Evolutionary conservation across 2,113 vertebrate species (phyloP).

Genomic region (Thamnophis sirtalis): DNA sequence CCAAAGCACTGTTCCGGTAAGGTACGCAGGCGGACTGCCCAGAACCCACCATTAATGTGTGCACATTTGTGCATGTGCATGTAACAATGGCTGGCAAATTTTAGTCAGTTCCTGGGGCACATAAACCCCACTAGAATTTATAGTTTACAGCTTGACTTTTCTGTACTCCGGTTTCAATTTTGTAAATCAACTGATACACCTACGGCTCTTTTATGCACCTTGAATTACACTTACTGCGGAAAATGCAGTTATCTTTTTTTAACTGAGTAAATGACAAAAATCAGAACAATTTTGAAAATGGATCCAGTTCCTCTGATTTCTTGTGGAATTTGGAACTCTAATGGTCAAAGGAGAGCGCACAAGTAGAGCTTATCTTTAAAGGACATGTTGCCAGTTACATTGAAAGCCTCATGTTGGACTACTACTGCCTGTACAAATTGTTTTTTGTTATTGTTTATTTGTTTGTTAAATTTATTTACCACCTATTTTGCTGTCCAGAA

Average conservation of each 20-base stretch:
- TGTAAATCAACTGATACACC: neutral
- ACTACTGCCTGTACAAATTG: neutral
- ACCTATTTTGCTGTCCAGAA: too few species aligned
- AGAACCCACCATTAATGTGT: neutral
- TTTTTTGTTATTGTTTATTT: too few species aligned
- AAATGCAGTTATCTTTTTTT: neutral
- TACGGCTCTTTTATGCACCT: neutral
- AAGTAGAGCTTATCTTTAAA: neutral
- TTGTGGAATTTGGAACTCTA: neutral
- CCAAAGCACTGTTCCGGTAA: too few species aligned
- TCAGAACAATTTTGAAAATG: neutral
- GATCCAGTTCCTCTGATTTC: neutral
- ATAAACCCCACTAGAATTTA: neutral
- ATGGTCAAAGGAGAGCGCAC: neutral
- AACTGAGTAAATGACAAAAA: neutral
- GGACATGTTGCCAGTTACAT: neutral
- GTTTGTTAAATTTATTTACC: too few species aligned
- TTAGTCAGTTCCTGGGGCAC: neutral
- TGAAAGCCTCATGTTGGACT: neutral
- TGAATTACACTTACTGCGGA: neutral
- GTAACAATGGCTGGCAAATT: conserved; percentile 5
- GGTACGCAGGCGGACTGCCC: too few species aligned
- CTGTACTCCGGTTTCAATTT: neutral
- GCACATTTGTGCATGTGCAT: neutral
- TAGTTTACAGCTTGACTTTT: neutral